Conservation (phyloP, 2,113 vertebrate genomes). For the Neogobius melanostomus region DNA sequence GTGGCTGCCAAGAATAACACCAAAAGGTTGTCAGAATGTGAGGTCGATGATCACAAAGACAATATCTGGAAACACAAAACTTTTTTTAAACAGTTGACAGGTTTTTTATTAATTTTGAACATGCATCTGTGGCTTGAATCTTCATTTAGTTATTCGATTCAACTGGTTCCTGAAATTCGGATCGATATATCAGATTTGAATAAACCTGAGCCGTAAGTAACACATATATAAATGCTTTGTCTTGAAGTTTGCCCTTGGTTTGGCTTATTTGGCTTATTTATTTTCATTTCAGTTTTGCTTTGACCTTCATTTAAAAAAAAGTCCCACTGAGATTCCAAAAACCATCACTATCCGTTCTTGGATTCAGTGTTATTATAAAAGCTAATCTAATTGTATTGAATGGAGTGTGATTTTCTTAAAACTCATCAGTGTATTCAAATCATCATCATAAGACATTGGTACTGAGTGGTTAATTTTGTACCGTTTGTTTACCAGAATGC, state of each 20-base stretch:
- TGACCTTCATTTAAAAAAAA: no score
- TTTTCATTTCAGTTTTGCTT: no score
- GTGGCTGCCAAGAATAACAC: constrained; percentile 1
- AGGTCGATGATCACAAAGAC: background rate
- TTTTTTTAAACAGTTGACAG: background rate
- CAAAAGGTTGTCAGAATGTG: constrained; percentile 19
- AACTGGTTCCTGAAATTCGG: background rate
- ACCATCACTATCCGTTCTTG: no score
- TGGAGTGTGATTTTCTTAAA: background rate
- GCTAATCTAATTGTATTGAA: background rate
- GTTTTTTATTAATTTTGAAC: background rate
- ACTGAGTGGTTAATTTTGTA: constrained; percentile 27
- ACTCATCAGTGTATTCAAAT: background rate
- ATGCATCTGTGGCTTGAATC: background rate
- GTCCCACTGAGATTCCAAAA: no score
- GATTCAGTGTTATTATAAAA: no score
- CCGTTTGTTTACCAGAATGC: constrained; percentile 45
- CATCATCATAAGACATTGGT: background rate
- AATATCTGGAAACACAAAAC: constrained; percentile 8
- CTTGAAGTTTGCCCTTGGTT: no score
- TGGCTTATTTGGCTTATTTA: no score
- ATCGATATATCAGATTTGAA: no score
- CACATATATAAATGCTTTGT: no score
- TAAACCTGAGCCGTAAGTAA: no score
- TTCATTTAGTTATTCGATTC: background rate